Conservation (phyloP, 2,113 vertebrate species). For the Burhinus bistriatus region DNA sequence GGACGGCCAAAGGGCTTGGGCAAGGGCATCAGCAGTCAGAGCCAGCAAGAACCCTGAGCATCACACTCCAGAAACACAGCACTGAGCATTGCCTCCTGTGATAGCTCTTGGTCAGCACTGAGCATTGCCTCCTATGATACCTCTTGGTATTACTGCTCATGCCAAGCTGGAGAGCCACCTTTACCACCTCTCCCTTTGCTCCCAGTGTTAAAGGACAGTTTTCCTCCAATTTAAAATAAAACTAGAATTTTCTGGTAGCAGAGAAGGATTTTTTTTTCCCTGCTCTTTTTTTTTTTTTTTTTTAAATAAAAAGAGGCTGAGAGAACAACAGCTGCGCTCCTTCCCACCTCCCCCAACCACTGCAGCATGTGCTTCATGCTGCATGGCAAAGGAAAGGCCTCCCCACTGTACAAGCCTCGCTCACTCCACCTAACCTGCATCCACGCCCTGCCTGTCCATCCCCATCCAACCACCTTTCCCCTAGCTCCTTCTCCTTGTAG, state of each 20-base stretch:
- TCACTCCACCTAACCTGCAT: background rate
- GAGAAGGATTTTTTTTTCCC: background rate
- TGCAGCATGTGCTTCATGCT: fast-evolving
- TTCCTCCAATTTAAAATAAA: background rate
- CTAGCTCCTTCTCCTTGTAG: background rate
- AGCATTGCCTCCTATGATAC: too few relatives aligned
- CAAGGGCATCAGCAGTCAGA: background rate
- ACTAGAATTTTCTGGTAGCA: background rate
- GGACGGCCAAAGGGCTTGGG: fast-evolving
- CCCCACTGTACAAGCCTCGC: background rate
- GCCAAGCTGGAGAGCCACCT: background rate
- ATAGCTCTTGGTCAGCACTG: background rate
- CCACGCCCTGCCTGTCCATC: background rate
- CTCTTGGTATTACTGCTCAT: background rate
- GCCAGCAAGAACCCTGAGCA: fast-evolving
- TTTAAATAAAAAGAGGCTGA: too few relatives aligned
- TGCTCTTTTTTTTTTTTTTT: background rate
- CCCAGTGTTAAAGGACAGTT: background rate
- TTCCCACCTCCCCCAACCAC: background rate
- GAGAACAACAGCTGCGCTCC: background rate
- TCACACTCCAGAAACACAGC: background rate
- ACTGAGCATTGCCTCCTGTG: background rate
- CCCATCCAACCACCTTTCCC: background rate
- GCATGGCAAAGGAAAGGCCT: background rate
- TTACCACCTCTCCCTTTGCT: background rate